These are phyloP conservation scores for Ips typographus DNA, from an alignment of 1,140 invertebrate genomes.

Conservation along the genomic window DNA sequence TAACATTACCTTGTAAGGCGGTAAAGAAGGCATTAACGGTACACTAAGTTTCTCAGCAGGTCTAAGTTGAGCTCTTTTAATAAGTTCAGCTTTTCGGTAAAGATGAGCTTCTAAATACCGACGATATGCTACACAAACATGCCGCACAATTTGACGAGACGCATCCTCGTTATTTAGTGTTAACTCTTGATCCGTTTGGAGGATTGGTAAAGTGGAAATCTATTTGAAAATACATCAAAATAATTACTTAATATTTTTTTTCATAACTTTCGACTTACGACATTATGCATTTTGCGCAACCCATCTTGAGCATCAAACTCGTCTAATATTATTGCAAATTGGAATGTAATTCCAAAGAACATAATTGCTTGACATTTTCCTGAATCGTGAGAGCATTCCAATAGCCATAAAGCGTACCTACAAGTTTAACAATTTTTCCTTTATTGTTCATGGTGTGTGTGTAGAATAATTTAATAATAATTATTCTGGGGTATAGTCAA, in stretches of 20 bases:
- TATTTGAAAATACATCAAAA: conserved; percentile 40
- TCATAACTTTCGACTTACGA: conserved; percentile 59
- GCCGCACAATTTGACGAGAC: conserved; percentile 89
- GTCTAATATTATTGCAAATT: conserved; percentile 87
- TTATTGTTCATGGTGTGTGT: no score
- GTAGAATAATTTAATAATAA: no score
- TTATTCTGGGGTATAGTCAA: no score
- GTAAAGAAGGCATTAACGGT: conserved; percentile 53
- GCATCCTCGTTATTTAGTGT: conserved; percentile 83
- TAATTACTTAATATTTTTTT: neutral
- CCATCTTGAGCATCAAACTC: conserved; percentile 91
- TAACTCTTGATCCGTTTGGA: conserved; percentile 69
- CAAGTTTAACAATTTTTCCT: no score
- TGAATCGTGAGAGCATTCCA: conserved; percentile 95
- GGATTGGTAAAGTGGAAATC: conserved; percentile 82
- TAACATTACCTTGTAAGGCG: conserved; percentile 63
- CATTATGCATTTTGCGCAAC: conserved; percentile 89
- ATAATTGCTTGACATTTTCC: conserved; percentile 95
- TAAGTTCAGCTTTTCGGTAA: conserved; percentile 77
- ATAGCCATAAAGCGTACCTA: conserved; percentile 78
- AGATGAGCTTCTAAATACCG: conserved; percentile 92
- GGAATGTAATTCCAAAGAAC: conserved; percentile 94
- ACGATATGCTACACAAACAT: conserved; percentile 89
- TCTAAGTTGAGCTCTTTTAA: conserved; percentile 56
- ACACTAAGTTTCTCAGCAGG: conserved; percentile 50